Evolutionary conservation across 2,797 vertebrate species (phyloP), one percentile per base, ranked within the genome.

Genomic region (Lacerta agilis): DNA sequence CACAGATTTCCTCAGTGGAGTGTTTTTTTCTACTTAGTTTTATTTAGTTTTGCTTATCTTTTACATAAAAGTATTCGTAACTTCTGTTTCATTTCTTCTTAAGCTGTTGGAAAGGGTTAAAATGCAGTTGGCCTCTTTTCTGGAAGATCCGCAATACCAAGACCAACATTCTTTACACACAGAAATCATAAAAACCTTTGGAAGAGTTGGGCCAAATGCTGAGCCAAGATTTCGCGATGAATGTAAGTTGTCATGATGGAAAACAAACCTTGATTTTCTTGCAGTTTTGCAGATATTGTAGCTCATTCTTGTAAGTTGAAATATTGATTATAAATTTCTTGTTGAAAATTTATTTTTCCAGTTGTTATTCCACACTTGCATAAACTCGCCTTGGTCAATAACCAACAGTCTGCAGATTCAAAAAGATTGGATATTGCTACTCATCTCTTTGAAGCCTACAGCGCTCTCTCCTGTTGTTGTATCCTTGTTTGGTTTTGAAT

Each of bases 401-500:
- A 99, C 97, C 98, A 98, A 94, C 99, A 99, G 92, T 94, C 97
- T 15, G 97, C 97, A 94, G 99, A 99, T 93, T 98, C 94, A 86
- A 99, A 99, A 96, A 97, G 98, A 94, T 97, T 99, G 91, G 99
- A 99, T 94, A 98, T 99, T 1, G 98, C 99, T 38, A 98, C 97
- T 13, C 98, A 99, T 96, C 97, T 99, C 91, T 99, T 99, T 89
- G 99, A 99, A 96, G 98, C 99, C 94, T 99, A 99, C 97, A 99
- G 99, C 86, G 99, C 99, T 87, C 98, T 99, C 89, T 99, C 99
- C 96, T 99, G 99, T 96, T 99, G 99, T 94, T 99, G 99, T 99
- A 99, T 99, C 99, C 98, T 99, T 98, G 66, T 75, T 87, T 20
- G 18, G 43, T 85, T 86, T 38, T 45, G 36, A 49, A 87, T 82